Evolutionary conservation across 2,888 invertebrate species (phyloP).

Genomic region (Patella caerulea): DNA sequence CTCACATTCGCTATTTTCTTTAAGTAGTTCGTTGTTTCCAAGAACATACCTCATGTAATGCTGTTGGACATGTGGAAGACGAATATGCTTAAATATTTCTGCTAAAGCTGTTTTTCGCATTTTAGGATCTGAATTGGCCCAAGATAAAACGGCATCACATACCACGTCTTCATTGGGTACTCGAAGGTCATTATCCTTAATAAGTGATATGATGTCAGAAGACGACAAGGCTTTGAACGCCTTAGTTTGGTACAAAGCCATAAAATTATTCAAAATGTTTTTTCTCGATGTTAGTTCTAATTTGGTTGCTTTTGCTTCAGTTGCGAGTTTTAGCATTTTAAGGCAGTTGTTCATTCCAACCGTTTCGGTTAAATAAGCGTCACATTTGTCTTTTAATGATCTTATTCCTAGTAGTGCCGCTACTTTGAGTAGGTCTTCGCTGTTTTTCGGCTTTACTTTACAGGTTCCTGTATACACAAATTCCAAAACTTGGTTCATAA

Average conservation of each 20-base stretch:
- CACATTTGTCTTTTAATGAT: not conserved
- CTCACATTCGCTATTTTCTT: slow-evolving; percentile 19
- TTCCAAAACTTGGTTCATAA: not conserved
- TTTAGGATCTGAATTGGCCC: slow-evolving; percentile 43
- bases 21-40: slow-evolving; percentile 18
- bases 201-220: slow-evolving; percentile 43
- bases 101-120: slow-evolving; percentile 35
- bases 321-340: slow-evolving; percentile 9
- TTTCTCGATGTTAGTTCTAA: slow-evolving; percentile 18
- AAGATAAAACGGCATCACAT: slow-evolving; percentile 45
- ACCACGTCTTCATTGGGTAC: slow-evolving; percentile 47
- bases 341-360: slow-evolving; percentile 4
- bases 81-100: slow-evolving; percentile 44
- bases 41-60: slow-evolving; percentile 19
- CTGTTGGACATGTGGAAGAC: slow-evolving; percentile 33
- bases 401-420: not conserved
- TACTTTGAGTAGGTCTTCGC: not conserved
- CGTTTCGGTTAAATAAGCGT: not conserved
- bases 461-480: slow-evolving; percentile 3
- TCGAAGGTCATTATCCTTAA: slow-evolving; percentile 38
- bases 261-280: slow-evolving; percentile 26
- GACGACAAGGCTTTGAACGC: slow-evolving; percentile 28
- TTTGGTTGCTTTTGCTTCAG: slow-evolving; percentile 11
- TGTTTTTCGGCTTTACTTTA: not conserved
- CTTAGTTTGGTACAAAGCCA: slow-evolving; percentile 18